These are phyloP conservation scores for Patella ulyssiponensis DNA, from an alignment of 2,888 invertebrate species.

Conservation along the genomic window DNA sequence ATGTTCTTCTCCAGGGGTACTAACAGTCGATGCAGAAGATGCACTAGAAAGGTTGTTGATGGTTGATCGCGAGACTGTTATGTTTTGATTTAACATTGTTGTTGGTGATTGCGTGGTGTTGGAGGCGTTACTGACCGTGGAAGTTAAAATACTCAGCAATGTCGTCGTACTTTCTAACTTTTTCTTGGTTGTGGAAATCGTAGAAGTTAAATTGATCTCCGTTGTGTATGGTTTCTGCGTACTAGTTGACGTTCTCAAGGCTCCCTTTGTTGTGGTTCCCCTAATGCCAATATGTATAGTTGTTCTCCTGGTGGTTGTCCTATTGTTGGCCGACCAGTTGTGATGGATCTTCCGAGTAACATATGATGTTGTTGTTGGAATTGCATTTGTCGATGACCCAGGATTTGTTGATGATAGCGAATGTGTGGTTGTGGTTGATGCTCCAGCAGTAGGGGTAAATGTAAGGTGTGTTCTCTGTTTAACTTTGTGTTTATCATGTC, in stretches of 20 bases:
- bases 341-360: neutral
- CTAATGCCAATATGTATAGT: neutral
- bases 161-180: neutral
- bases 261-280: neutral
- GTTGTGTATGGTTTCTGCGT: neutral
- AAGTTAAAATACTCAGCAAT: neutral
- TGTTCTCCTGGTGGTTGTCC: neutral
- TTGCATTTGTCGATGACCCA: neutral
- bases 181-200: neutral
- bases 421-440: neutral
- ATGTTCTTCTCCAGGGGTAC: neutral
- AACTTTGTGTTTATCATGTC: too few relatives aligned
- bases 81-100: neutral
- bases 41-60: neutral
- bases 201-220: neutral
- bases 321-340: neutral
- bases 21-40: neutral
- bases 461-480: too few relatives aligned
- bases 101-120: neutral
- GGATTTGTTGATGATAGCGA: neutral
- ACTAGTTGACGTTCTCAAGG: neutral
- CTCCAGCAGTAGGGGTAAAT: too few relatives aligned
- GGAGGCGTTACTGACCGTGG: neutral
- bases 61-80: slow-evolving; percentile 12
- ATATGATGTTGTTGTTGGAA: neutral